phyloP scores from a whole-genome alignment of 2,888 invertebrate species.

The Calameuta idolon region DNA sequence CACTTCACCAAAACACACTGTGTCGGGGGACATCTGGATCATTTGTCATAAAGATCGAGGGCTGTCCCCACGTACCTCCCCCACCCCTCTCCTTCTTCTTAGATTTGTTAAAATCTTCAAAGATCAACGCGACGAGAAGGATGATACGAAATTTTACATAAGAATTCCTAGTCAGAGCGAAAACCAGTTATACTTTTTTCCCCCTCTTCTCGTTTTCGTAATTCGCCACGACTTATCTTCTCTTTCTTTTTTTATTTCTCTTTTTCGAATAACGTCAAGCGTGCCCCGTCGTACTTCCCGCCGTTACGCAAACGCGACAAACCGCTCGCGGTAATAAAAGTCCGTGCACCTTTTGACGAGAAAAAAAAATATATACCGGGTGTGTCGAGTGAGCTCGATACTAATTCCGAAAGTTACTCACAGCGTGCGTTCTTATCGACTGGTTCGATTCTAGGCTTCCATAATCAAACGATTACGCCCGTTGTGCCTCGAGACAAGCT shows the following conservation, averaged over 20 bases:
- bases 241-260: conserved; percentile 7
- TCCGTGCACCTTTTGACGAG: conserved; percentile 5
- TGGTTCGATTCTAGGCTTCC: background rate
- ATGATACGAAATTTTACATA: background rate
- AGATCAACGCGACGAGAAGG: background rate
- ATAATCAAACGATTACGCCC: background rate
- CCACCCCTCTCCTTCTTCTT: background rate
- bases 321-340: conserved; percentile 4
- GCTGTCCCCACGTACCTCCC: background rate
- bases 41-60: background rate
- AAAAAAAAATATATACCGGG: conserved; percentile 4
- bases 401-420: background rate
- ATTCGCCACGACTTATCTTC: background rate
- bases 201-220: conserved; percentile 17
- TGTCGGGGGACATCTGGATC: background rate
- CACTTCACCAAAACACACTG: conserved; percentile 8
- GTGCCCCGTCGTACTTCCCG: conserved; percentile 19
- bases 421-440: background rate
- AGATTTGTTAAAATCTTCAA: background rate
- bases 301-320: background rate
- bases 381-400: background rate
- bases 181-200: conserved; percentile 20
- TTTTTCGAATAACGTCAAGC: conserved; percentile 15
- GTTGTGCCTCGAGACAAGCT: background rate
- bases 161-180: background rate